Evolutionary conservation across 2,797 vertebrate species (phyloP), one percentile per base, ranked within the genome.

Genomic region (Brachyalestes nurse): DNA sequence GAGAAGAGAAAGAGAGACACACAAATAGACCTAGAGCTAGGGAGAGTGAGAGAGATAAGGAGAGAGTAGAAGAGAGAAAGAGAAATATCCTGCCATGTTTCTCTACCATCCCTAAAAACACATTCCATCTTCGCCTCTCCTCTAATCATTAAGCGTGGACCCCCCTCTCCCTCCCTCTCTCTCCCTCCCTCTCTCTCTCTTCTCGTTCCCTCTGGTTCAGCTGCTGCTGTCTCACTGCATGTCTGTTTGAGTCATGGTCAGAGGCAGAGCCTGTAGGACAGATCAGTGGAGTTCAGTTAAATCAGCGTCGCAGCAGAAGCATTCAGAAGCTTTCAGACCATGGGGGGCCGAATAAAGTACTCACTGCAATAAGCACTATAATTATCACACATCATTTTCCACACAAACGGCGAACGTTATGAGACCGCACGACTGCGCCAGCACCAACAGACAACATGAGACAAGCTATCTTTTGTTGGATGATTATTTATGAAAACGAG

Each of bases 191-290:
- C 49, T 72, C 23, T 65, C 55, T 66, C 45, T 40, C 40, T 34
- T 19, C 55, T 71, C 34, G 66, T 51, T 72, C 62, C 70, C 67
- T 77, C 72, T 45, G n/a, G n/a, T n/a, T n/a, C 28, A 28, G 28
- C 60, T 57, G 42, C 57, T 90, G 61, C 92, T 91, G 92, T 86
- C 78, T 86, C 83, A 57, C 71, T 80, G 84, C 78, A 73, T 75
- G 80, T 91, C 90, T 86, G 91, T 89, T 93, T 89, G 90, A 93
- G 82, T 91, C 90, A 93, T 91, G 91, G 92, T 93, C 93, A 90
- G 51, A 79, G 85, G 88, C 88, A 85, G 86, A 88, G 76, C 75
- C 77, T 73, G 79, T 60, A 61, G 71, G 75, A 60, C 74, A 77
- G 58, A 65, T 38, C 77, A 62, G 77, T 77, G 82, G 76, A 19